Base-by-base conservation (phyloP, 1,140 invertebrate species). In the Brachionus rotundiformis region DNA sequence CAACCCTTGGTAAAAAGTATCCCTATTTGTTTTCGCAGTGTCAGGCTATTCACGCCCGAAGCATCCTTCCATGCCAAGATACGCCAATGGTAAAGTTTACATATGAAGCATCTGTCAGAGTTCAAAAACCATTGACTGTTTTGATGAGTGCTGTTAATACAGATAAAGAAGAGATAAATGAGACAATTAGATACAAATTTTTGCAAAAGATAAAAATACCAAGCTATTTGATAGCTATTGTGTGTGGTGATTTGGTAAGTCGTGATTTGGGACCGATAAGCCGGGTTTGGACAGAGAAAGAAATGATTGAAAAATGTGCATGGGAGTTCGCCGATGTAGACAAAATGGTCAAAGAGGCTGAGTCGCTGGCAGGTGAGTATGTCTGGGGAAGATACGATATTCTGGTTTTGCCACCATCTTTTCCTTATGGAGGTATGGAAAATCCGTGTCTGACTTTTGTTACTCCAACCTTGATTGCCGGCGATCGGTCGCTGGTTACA, bases 391-490 rank as follows among this genome's bases (percentile, higher is more conserved):
- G 85, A 23, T 90, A 97, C 87, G 95, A 98, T 89, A 86, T 98
- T 31, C 87, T 98, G 13, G 93, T 98, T 5, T 89, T 98, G 83
- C 95, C 95, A 1, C 95, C 95, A 2, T 94, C 93, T 81, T 98
- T 98, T 89, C 94, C 95, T 11, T 96, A 76, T 41, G 95, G 95
- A 2, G 95, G 95, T 31, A 97, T 98, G 95, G 96, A 98, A 88
- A 98, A 98, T 90, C 95, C 95, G 0, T 97, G 95, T 87, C 87
- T 98, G 16, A 97, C 95, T 0, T 98, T 98, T 89, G 92, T 96
- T 0, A 97, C 95, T 0, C 95, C 95, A 0, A 95, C 94, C 0
- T 84, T 95, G 76, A 86, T 95, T 85, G 93, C 94, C n/a, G 95
- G 95, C 13, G 95, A 97, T 87, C 91, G 92, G 82, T 96, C 94